A percentile compares a stretch with the other conserved stretches of the same genome.
These are phyloP conservation scores for Astur gentilis DNA, from an alignment of 2,113 vertebrate genomes.

Conservation along the genomic window DNA sequence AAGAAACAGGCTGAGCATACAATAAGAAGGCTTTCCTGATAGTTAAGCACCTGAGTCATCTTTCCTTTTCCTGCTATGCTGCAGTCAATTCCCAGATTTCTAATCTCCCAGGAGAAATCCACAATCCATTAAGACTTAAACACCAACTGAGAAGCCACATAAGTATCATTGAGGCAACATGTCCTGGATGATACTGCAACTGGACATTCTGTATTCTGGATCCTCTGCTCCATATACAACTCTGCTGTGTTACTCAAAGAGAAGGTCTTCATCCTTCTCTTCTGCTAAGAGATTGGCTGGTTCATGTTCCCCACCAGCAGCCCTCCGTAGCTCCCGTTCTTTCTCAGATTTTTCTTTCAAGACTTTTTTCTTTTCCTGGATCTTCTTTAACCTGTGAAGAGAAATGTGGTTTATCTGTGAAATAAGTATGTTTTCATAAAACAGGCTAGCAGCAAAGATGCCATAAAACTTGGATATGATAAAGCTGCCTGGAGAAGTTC, in stretches of 20 bases:
- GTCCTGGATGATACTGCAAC: slow-evolving; percentile 6
- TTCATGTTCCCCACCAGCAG: slow-evolving; percentile 78
- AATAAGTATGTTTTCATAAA: neutral
- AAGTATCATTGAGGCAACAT: slow-evolving; percentile 40
- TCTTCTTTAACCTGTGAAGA: slow-evolving; percentile 91
- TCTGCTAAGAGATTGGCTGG: slow-evolving; percentile 90
- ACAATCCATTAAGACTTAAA: slow-evolving; percentile 17
- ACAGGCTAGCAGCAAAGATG: neutral
- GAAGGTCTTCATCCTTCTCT: slow-evolving; percentile 91
- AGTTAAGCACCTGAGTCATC: neutral
- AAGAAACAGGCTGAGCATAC: neutral
- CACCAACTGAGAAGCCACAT: slow-evolving; percentile 44
- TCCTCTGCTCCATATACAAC: neutral
- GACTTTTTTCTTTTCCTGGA: slow-evolving; percentile 99
- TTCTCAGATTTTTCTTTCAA: slow-evolving; percentile 85
- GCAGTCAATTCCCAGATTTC: slow-evolving; percentile 15
- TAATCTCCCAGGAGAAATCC: slow-evolving; percentile 53
- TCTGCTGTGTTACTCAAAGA: slow-evolving; percentile 84
- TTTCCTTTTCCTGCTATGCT: neutral
- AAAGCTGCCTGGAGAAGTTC: neutral
- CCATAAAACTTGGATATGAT: neutral
- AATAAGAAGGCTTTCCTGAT: neutral
- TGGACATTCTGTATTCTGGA: neutral
- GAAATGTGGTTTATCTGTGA: neutral
- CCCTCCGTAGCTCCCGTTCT: slow-evolving; percentile 79